Conservation (phyloP, 2,113 vertebrate species). For the Podiceps cristatus region DNA sequence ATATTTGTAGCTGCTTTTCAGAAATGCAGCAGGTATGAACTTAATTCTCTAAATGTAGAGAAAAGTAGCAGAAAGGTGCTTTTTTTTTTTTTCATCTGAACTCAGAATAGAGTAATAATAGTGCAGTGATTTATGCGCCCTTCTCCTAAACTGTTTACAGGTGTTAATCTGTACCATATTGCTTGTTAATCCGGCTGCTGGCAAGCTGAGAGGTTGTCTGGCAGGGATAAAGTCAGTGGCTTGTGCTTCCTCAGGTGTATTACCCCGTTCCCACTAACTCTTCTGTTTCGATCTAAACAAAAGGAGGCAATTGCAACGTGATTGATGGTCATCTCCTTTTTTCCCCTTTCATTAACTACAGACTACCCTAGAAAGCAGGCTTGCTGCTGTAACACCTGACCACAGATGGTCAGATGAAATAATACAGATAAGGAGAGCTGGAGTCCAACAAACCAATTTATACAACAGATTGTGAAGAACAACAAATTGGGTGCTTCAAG, state of each 20-base stretch:
- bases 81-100: not conserved
- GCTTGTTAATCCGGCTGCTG: not conserved
- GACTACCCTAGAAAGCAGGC: not conserved
- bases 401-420: not conserved
- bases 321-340: not conserved
- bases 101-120: not conserved
- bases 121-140: not conserved
- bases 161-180: not conserved
- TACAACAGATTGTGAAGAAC: not conserved
- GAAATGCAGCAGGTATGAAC: not conserved
- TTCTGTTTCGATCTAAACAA: not conserved
- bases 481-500: not conserved
- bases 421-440: not conserved
- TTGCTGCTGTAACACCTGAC: not conserved
- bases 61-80: not conserved
- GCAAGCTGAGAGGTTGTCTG: fast-evolving
- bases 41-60: not conserved
- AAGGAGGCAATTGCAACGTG: not conserved
- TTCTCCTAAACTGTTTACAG: not conserved
- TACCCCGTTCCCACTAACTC: not conserved
- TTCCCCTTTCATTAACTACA: not conserved
- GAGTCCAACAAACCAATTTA: not conserved
- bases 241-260: not conserved
- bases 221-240: not conserved
- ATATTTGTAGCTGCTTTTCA: not conserved